A percentile compares a stretch with the other conserved stretches of the same genome.
Conservation (phyloP, 2,888 invertebrate species). For the Helleia helle region DNA sequence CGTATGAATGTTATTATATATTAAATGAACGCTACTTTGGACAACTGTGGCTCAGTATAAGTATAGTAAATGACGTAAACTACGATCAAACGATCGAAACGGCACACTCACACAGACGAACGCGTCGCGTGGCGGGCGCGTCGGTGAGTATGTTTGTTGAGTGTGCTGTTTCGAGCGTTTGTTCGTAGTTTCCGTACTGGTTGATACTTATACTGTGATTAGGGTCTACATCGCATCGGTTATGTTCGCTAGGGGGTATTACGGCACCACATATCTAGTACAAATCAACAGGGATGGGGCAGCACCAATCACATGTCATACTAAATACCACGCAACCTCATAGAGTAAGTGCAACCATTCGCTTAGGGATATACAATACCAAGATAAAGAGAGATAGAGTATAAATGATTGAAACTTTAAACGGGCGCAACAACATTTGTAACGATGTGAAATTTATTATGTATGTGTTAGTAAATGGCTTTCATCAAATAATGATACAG, state of each 20-base stretch:
- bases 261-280: slow-evolving; percentile 59
- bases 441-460: neutral
- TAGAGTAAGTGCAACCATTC: slow-evolving; percentile 28
- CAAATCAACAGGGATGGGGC: slow-evolving; percentile 54
- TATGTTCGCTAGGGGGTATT: slow-evolving; percentile 44
- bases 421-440: slow-evolving; percentile 7
- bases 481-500: neutral
- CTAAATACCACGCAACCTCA: slow-evolving; percentile 55
- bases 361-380: neutral
- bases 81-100: no score
- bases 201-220: no score
- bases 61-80: no score
- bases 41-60: slow-evolving; percentile 35
- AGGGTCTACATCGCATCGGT: slow-evolving; percentile 35
- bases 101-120: no score
- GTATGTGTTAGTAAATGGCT: neutral
- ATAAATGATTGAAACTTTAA: neutral
- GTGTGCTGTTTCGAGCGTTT: no score
- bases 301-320: slow-evolving; percentile 71
- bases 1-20: no score
- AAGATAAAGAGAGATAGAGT: slow-evolving; percentile 1
- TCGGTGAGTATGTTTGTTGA: no score
- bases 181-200: no score
- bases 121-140: no score
- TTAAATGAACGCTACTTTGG: slow-evolving; percentile 4